Percentiles rank a stretch among this genome's conserved stretches.
These are phyloP conservation scores for Aphidius gifuensis DNA, from an alignment of 1,140 invertebrate genomes.

Conservation along the genomic window DNA sequence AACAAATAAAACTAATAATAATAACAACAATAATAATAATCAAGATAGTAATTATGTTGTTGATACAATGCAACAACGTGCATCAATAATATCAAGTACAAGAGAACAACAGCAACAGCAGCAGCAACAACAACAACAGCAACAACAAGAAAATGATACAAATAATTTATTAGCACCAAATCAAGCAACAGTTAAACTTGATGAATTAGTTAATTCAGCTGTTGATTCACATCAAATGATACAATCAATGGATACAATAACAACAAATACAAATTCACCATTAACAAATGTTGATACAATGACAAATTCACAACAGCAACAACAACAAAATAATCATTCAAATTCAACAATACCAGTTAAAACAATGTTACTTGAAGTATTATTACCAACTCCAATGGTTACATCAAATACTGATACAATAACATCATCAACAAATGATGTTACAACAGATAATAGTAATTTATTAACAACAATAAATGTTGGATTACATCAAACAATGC, in stretches of 20 bases:
- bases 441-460: constrained; percentile 50
- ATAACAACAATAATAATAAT: constrained; percentile 39
- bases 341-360: constrained; percentile 51
- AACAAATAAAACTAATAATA: too few species aligned
- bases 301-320: constrained; percentile 33
- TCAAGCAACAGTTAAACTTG: constrained; percentile 57
- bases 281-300: constrained; percentile 43
- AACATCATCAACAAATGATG: constrained; percentile 28
- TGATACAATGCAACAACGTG: constrained; percentile 51
- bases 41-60: constrained; percentile 16
- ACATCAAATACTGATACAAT: constrained; percentile 30
- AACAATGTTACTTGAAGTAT: constrained; percentile 56
- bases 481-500: constrained; percentile 52
- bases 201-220: constrained; percentile 64
- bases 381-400: constrained; percentile 50
- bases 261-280: constrained; percentile 39
- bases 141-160: constrained; percentile 45
- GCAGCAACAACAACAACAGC: constrained; percentile 48
- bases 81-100: constrained; percentile 52
- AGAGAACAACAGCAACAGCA: constrained; percentile 47
- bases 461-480: constrained; percentile 52
- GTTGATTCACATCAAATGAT: constrained; percentile 59
- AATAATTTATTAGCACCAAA: constrained; percentile 48
- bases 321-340: constrained; percentile 23
- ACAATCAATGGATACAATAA: constrained; percentile 37